Percentiles rank a stretch among this genome's conserved stretches.
These are phyloP conservation scores for Pteronotus mesoamericanus DNA, from an alignment of 2,797 vertebrate species.

Conservation along the genomic window DNA sequence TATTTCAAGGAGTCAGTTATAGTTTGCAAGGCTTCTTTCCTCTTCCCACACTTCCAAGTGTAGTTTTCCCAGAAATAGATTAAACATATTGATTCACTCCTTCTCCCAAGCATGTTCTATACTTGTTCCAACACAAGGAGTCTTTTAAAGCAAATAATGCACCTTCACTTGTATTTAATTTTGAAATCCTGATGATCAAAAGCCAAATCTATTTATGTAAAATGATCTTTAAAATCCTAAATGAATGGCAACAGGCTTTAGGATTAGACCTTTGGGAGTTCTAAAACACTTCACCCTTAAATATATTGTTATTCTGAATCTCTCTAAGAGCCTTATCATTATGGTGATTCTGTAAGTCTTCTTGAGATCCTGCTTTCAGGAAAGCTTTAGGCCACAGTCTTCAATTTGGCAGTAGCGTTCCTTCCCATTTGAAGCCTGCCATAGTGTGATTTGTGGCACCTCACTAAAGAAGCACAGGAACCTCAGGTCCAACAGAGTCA, in stretches of 20 bases:
- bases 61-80: slow-evolving; percentile 59
- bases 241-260: background rate
- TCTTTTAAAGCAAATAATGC: background rate
- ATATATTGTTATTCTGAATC: background rate
- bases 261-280: background rate
- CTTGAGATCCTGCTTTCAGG: background rate
- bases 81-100: slow-evolving; percentile 12
- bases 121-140: background rate
- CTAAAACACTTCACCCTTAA: background rate
- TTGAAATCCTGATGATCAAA: slow-evolving; percentile 19
- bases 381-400: background rate
- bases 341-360: background rate
- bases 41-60: background rate
- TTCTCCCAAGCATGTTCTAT: background rate
- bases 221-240: background rate
- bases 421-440: background rate
- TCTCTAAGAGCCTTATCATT: background rate
- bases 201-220: background rate
- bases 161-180: background rate
- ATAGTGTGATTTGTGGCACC: background rate
- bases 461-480: background rate
- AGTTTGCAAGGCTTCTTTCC: background rate
- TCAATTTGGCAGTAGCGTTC: background rate
- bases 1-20: slow-evolving; percentile 27
- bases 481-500: background rate